phyloP scores from a whole-genome alignment of 2,888 invertebrate genomes.

The Notocelia uddmanniana region DNA sequence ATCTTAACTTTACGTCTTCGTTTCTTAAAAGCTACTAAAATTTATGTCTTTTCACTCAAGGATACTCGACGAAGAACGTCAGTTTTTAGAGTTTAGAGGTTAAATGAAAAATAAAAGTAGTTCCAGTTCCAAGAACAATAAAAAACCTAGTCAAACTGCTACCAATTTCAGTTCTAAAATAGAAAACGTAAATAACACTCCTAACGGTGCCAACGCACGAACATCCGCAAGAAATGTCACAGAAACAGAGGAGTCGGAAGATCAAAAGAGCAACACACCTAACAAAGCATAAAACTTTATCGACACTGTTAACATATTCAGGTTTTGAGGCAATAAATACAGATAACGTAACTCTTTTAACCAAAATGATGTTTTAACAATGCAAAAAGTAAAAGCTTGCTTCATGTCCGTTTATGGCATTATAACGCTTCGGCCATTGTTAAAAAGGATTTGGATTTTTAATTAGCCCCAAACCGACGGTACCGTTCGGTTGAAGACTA shows the following conservation, averaged over 20 bases:
- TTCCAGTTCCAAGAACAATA: slow-evolving; percentile 4
- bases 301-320: slow-evolving; percentile 34
- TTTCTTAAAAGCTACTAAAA: neutral
- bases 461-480: slow-evolving; percentile 26
- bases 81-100: neutral
- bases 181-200: slow-evolving; percentile 33
- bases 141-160: slow-evolving; percentile 27
- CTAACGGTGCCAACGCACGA: slow-evolving; percentile 39
- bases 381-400: slow-evolving; percentile 27
- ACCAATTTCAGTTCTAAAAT: slow-evolving; percentile 29
- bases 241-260: neutral
- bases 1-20: neutral
- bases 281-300: slow-evolving; percentile 25
- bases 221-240: slow-evolving; percentile 37
- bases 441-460: slow-evolving; percentile 14
- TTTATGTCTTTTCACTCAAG: neutral
- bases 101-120: neutral
- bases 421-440: slow-evolving; percentile 30
- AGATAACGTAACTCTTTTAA: slow-evolving; percentile 34
- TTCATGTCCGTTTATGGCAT: slow-evolving; percentile 17
- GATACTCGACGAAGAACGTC: neutral
- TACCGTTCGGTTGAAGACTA: slow-evolving; percentile 40
- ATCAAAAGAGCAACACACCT: slow-evolving; percentile 30
- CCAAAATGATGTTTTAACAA: slow-evolving; percentile 23
- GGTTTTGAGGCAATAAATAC: slow-evolving; percentile 17